phyloP scores from a whole-genome alignment of 2,113 vertebrate genomes.

The Vidua macroura region DNA sequence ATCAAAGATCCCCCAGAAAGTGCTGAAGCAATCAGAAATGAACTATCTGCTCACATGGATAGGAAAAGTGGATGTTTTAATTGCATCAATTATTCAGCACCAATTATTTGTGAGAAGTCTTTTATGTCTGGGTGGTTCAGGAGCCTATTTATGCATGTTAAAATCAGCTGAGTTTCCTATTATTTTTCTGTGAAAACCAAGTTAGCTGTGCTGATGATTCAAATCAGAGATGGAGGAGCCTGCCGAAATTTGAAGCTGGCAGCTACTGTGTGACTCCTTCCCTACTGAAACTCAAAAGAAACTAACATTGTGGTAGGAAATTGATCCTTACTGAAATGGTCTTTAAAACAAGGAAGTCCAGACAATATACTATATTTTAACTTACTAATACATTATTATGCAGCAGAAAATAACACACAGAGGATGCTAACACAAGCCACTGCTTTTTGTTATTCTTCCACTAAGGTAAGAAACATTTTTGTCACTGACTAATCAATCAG shows the following conservation, averaged over 20 bases:
- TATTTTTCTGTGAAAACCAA: neutral
- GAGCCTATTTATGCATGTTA: neutral
- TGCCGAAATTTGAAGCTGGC: accelerated
- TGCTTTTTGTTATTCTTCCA: neutral
- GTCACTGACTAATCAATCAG: neutral
- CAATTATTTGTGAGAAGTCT: neutral
- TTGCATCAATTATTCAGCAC: slow-evolving; percentile 12
- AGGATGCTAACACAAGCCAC: neutral
- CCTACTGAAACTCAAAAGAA: neutral
- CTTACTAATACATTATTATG: neutral
- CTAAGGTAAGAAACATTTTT: neutral
- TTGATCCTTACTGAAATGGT: neutral
- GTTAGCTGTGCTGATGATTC: neutral
- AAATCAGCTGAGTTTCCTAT: neutral
- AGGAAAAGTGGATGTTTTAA: slow-evolving; percentile 10
- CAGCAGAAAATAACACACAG: neutral
- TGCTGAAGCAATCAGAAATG: slow-evolving; percentile 19
- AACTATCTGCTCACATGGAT: neutral
- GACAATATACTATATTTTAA: neutral
- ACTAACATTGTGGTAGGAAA: neutral
- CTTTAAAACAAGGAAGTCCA: neutral
- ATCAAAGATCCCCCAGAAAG: neutral
- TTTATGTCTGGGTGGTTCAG: neutral
- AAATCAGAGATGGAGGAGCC: neutral
- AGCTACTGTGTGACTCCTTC: neutral